These are phyloP conservation scores for Acleris laterana DNA, from an alignment of 2,888 invertebrate genomes.

Conservation along the genomic window DNA sequence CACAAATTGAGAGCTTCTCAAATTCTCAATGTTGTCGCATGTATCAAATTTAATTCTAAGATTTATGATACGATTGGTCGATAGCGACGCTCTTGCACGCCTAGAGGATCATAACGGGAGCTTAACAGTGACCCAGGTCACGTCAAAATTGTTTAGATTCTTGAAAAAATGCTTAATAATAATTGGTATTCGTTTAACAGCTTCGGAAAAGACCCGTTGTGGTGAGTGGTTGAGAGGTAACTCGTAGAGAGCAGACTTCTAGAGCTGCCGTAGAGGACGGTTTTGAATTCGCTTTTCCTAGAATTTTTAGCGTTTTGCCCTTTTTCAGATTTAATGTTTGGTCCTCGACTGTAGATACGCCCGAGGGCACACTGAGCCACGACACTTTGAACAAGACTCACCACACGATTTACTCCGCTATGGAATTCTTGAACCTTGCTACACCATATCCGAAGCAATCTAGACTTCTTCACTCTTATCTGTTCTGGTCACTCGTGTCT, in stretches of 20 bases:
- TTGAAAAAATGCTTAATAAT: constrained; percentile 51
- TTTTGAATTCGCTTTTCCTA: constrained; percentile 69
- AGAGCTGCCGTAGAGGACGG: constrained; percentile 68
- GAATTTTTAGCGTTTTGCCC: constrained; percentile 58
- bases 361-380: constrained; percentile 24
- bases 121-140: constrained; percentile 3
- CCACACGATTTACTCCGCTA: constrained; percentile 23
- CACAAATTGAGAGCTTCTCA: constrained; percentile 61
- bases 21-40: constrained; percentile 72
- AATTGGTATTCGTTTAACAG: constrained; percentile 76
- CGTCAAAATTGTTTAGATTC: constrained; percentile 27
- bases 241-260: constrained; percentile 63
- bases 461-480: constrained; percentile 9
- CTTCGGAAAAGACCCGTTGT: constrained; percentile 83
- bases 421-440: constrained; percentile 14
- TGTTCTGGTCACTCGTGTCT: constrained; percentile 14
- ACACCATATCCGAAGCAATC: constrained; percentile 16
- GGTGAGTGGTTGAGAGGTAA: constrained; percentile 82
- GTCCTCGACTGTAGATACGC: constrained; percentile 39
- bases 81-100: constrained; percentile 25
- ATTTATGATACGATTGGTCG: constrained; percentile 21
- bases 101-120: constrained; percentile 20
- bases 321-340: constrained; percentile 52
- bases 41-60: constrained; percentile 40
- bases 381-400: constrained; percentile 32